Base-by-base conservation (phyloP, 1,140 invertebrate species). In the Magallana ariakensis region DNA sequence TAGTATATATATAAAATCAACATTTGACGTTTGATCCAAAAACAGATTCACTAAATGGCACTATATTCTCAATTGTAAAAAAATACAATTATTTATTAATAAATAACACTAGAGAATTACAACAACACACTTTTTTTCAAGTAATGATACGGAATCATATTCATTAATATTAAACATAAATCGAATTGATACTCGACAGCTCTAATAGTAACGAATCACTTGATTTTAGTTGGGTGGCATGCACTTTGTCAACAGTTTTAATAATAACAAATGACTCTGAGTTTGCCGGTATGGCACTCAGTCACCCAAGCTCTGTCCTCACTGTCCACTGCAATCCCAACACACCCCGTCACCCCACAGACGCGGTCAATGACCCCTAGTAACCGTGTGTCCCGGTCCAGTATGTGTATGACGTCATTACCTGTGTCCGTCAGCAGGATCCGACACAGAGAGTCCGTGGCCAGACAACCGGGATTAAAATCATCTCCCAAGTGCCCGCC, bases 401-500 rank as follows among this genome's bases (percentile, higher is more conserved):
- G 66, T 4, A 75, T 8, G 22, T 75, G 66, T 13, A 75, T 75
- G 22, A 75, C 13, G 33, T 75, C 66, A 26, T 75, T 75, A 9
- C 66, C 66, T 10, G 66, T 75, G 26, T 75, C 66, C 11, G 22
- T 22, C 22, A 75, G 11, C 6, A 75, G 33, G 13, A 75, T 75
- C 9, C 33, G 10, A 75, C 22, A 75, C 13, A 75, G 33, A 75
- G 66, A 46, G 33, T 75, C 66, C 10, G 66, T 75, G 22, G 66
- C 66, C 9, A 75, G 66, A 75, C 66, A 75, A 4, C 66, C 66
- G 22, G 66, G 66, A 46, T 75, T 75, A 13, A 75, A 75, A 26
- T 75, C 66, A 5, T 10, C 66, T 13, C 10, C 15, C 66, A 75
- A 19, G 66, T 75, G 66, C 26, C 66, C 33, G 10, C 66, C 66